Evolutionary conservation across 2,797 vertebrate genomes (phyloP), one percentile per base, ranked within the genome.

Genomic region (Darevskia mixta): DNA sequence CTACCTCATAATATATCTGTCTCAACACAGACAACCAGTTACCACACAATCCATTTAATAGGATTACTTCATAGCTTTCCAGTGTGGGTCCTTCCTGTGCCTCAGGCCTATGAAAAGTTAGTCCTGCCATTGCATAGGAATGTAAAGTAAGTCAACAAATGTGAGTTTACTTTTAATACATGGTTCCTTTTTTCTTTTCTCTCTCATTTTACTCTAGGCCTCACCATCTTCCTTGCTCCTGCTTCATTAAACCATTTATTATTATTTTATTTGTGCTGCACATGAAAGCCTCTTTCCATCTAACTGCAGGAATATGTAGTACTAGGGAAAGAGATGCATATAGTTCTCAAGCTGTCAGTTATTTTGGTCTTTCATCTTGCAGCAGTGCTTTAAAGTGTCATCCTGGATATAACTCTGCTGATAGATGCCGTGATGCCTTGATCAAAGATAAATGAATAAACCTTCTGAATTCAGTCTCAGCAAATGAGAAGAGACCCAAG

Each of bases 391-490:
- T 87, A 35, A 72, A 71, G 17, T 66, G 76, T 76, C 27, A 91
- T 27, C 38, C 38, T 41, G 45, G 76, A 69, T 86, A 13, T 83
- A 45, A 75, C 8, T 17, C 29, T 55, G 23, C 58, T 87, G 82
- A 29, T 27, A 72, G 87, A 86, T 80, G 55, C 43, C 69, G 72
- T 89, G 13, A 85, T 69, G 79, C 25, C 41, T 5, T 85, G 3
- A 23, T 35, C 67, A 32, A 85, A 90, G 25, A 55, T 25, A 29
- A 35, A 27, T 73, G 15, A 81, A 11, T 18, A 49, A 75, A 89
- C 72, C 76, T 17, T 27, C 35, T 82, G 1, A 66, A 89, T 89
- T 55, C 0, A 80, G 6, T 78, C 64, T 8, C 41, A 2, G 58
- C 64, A 38, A 82, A 0, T 69, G 32, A 89, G 49, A 78, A 80